These are phyloP conservation scores for Ctena decussata DNA, from an alignment of 2,888 invertebrate genomes.

Conservation along the genomic window DNA sequence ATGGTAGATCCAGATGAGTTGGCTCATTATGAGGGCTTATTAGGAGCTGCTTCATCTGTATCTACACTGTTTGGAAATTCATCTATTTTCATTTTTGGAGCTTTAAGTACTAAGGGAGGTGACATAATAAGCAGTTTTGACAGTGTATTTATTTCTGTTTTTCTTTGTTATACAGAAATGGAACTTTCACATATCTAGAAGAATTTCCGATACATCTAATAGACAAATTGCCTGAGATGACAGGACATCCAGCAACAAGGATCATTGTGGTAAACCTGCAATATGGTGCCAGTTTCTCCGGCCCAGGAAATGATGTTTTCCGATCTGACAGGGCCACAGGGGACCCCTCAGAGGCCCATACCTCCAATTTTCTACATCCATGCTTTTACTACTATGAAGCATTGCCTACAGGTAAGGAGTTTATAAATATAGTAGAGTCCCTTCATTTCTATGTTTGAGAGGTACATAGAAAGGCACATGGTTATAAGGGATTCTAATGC, in stretches of 20 bases:
- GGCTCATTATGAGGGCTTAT: too few species aligned
- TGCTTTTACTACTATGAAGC: slow-evolving; percentile 87
- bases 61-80: too few species aligned
- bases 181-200: slow-evolving; percentile 83
- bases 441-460: too few species aligned
- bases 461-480: too few species aligned
- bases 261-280: slow-evolving; percentile 86
- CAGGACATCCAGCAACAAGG: slow-evolving; percentile 81
- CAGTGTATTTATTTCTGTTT: too few species aligned
- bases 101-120: too few species aligned
- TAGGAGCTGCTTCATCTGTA: too few species aligned
- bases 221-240: slow-evolving; percentile 79
- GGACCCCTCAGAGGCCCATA: slow-evolving; percentile 86
- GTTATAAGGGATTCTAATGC: too few species aligned
- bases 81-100: too few species aligned
- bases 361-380: slow-evolving; percentile 88
- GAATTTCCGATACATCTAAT: slow-evolving; percentile 87
- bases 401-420: slow-evolving; percentile 86
- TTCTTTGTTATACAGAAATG: slow-evolving; percentile 33
- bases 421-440: too few species aligned
- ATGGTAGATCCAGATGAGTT: too few species aligned
- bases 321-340: slow-evolving; percentile 86
- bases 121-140: too few species aligned
- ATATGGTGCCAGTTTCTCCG: slow-evolving; percentile 87
- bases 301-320: slow-evolving; percentile 87